Conservation (phyloP, 1,140 invertebrate genomes). For the Pissodes strobi region DNA sequence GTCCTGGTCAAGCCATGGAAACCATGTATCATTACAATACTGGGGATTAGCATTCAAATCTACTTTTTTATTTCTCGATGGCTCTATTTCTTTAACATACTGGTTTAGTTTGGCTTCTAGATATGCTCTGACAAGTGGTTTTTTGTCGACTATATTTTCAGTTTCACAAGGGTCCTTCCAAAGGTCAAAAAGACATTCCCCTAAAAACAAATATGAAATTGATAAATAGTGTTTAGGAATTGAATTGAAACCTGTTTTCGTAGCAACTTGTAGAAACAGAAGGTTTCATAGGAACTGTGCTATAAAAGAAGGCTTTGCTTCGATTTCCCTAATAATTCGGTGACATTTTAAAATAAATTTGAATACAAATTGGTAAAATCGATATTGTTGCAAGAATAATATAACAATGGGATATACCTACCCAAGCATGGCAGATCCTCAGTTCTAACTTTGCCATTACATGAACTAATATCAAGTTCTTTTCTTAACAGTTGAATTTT, state of each 20-base stretch:
- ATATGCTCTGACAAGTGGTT: conserved; percentile 46
- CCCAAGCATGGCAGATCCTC: conserved; percentile 7
- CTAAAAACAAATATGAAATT: neutral
- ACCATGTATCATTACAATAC: conserved; percentile 55
- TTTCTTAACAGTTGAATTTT: conserved; percentile 15
- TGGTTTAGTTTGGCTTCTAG: conserved; percentile 46
- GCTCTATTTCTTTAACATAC: conserved; percentile 47
- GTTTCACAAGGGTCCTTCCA: conserved; percentile 82
- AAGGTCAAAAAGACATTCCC: conserved; percentile 77
- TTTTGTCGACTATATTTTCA: conserved; percentile 68
- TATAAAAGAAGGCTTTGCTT: too few relatives aligned
- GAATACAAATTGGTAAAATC: too few relatives aligned
- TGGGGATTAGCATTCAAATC: conserved; percentile 55
- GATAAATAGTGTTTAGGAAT: neutral
- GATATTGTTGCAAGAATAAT: too few relatives aligned
- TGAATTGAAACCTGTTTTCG: neutral
- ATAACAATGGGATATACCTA: neutral
- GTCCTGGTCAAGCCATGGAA: conserved; percentile 55
- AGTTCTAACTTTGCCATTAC: conserved; percentile 10
- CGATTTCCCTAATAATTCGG: too few relatives aligned
- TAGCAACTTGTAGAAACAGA: too few relatives aligned
- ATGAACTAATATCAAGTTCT: conserved; percentile 29
- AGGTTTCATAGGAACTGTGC: too few relatives aligned
- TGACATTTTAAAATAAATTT: neutral
- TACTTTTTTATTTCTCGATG: conserved; percentile 44